phyloP scores from a whole-genome alignment of 2,888 invertebrate genomes.

The Gari tellinella region DNA sequence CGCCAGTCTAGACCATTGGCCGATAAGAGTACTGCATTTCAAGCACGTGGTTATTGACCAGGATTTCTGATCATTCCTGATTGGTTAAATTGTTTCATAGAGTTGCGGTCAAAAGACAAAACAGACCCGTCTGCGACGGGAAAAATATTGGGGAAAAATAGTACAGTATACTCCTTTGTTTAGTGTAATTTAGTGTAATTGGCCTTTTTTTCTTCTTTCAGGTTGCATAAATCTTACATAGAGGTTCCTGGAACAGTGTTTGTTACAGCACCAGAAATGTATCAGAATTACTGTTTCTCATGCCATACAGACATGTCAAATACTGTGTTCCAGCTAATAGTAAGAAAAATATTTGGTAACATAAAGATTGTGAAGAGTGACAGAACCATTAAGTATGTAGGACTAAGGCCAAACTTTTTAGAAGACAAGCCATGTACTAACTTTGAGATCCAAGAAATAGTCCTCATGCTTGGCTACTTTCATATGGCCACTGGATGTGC shows the following conservation, averaged over 20 bases:
- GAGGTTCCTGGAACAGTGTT: slow-evolving; percentile 20
- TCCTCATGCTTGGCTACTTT: slow-evolving; percentile 3
- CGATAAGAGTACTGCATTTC: no score
- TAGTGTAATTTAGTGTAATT: no score
- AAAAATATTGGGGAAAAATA: no score
- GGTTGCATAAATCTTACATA: slow-evolving; percentile 18
- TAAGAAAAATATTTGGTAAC: slow-evolving; percentile 1
- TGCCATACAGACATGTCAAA: slow-evolving; percentile 3
- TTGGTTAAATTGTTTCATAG: no score
- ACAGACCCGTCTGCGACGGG: no score
- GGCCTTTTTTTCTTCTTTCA: slow-evolving; percentile 2
- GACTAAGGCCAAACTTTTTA: slow-evolving; percentile 10
- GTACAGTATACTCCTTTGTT: no score
- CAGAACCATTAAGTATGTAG: background rate
- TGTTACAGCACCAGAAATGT: slow-evolving; percentile 16
- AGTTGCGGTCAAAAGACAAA: no score
- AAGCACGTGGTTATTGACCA: no score
- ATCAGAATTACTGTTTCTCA: background rate
- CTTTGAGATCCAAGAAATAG: background rate
- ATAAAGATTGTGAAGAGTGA: slow-evolving; percentile 6
- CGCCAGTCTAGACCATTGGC: no score
- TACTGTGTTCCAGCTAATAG: background rate
- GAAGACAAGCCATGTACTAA: slow-evolving; percentile 1
- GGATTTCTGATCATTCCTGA: no score
- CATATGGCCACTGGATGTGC: background rate